Evolutionary conservation across 35 echinoderm and acorn worm genomes (phyloP).

Genomic region (Amphiura filiformis): DNA sequence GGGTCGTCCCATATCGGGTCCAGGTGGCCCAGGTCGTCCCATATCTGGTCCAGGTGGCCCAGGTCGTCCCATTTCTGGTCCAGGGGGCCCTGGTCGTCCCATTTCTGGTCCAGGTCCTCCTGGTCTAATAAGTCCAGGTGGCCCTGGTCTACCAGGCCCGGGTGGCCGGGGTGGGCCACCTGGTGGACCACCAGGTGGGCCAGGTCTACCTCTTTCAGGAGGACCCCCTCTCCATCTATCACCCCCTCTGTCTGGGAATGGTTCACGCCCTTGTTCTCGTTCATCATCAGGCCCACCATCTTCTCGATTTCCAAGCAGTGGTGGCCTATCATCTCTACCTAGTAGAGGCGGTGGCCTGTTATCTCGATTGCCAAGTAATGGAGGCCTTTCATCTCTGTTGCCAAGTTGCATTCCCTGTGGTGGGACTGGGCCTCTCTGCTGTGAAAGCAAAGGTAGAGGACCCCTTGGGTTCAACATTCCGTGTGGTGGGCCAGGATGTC

Average conservation of each 20-base stretch:
- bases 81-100: constrained; percentile 31
- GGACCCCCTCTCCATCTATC: constrained; percentile 19
- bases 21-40: background rate
- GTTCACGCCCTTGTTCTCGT: constrained; percentile 44
- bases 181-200: constrained; percentile 18
- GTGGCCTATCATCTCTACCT: background rate
- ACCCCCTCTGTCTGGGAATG: constrained; percentile 12
- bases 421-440: background rate
- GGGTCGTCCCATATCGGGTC: background rate
- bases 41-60: constrained; percentile 21
- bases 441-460: background rate
- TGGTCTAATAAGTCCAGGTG: background rate
- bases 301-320: background rate
- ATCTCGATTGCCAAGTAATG: background rate
- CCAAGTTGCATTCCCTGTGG: constrained; percentile 1
- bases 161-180: background rate
- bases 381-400: background rate
- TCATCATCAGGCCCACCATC: background rate
- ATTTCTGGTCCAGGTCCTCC: constrained; percentile 12
- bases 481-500: constrained; percentile 19
- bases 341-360: background rate
- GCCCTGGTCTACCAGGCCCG: constrained; percentile 4
- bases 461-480: constrained; percentile 34
- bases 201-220: constrained; percentile 24
- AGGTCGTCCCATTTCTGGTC: constrained; percentile 5